Conservation (phyloP, 2,113 vertebrate genomes). For the Ibidorhyncha struthersii region DNA sequence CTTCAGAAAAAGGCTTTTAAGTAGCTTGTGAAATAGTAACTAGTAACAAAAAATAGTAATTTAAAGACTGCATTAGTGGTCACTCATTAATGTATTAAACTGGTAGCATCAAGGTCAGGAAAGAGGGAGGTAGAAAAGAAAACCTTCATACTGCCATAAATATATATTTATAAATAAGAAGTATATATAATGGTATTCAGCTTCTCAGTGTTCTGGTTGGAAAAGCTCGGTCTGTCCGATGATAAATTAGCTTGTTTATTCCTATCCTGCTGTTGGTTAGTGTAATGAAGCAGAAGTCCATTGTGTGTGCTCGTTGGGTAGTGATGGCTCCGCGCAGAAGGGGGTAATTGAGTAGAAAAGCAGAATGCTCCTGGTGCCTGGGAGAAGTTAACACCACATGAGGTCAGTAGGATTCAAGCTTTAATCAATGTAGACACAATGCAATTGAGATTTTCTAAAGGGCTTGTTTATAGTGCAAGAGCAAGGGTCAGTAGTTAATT, state of each 20-base stretch:
- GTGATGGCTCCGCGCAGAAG: constrained; percentile 73
- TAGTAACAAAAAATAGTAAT: not conserved
- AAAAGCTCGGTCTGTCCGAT: constrained; percentile 59
- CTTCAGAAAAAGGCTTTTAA: not conserved
- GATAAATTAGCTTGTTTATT: constrained; percentile 93
- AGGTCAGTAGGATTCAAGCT: constrained; percentile 80
- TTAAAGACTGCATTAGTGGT: rapidly evolving
- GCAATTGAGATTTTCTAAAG: constrained; percentile 76
- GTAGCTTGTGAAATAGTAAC: not conserved
- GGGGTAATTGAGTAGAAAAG: constrained; percentile 96
- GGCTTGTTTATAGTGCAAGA: constrained; percentile 70
- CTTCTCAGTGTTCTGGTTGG: not conserved
- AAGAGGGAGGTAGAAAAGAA: not conserved
- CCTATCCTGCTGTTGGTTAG: constrained; percentile 83
- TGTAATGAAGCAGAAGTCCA: constrained; percentile 92
- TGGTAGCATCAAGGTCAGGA: not conserved
- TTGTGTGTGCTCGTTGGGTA: constrained; percentile 88
- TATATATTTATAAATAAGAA: no score
- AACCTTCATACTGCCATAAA: rapidly evolving
- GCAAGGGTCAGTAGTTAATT: constrained; percentile 72
- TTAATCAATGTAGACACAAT: constrained; percentile 85
- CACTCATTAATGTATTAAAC: not conserved
- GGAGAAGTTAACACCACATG: constrained; percentile 84
- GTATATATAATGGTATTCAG: rapidly evolving
- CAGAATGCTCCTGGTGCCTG: constrained; percentile 80